Evolutionary conservation across 2,797 vertebrate genomes (phyloP).

Genomic region (Netta rufina): DNA sequence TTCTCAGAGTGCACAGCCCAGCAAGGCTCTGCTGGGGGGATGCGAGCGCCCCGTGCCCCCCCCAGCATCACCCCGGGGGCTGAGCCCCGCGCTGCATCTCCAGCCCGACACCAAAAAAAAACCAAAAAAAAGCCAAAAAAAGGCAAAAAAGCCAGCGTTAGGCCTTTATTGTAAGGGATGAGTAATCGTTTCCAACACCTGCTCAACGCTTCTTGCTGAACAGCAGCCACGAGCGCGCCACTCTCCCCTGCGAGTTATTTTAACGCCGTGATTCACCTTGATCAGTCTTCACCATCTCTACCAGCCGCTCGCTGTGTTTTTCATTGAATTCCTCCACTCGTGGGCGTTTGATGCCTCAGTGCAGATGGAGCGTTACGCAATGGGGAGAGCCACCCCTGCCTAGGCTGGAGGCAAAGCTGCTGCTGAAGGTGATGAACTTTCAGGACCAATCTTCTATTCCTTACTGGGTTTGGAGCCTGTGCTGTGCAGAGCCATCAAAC

Average conservation of each 20-base stretch:
- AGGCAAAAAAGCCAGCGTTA: background rate
- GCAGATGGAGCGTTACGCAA: background rate
- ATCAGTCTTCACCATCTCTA: background rate
- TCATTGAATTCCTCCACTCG: fast-evolving
- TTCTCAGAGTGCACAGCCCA: no score
- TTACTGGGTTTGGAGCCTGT: background rate
- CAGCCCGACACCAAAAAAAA: no score
- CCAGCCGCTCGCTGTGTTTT: fast-evolving
- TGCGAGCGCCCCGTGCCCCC: no score
- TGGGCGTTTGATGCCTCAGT: background rate
- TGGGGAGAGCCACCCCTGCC: background rate
- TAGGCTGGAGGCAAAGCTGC: background rate
- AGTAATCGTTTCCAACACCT: background rate
- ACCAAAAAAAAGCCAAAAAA: no score
- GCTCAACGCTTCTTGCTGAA: background rate
- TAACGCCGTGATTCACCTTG: background rate
- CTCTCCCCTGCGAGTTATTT: background rate
- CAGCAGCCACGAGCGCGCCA: fast-evolving
- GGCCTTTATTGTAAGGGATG: background rate
- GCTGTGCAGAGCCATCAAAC: background rate
- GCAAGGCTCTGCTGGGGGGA: no score
- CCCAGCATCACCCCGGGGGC: background rate
- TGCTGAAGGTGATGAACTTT: background rate
- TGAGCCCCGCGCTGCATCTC: background rate
- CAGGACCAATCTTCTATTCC: fast-evolving